Base-by-base conservation (phyloP, 2,888 invertebrate genomes). In the Tupiocoris notatus region DNA sequence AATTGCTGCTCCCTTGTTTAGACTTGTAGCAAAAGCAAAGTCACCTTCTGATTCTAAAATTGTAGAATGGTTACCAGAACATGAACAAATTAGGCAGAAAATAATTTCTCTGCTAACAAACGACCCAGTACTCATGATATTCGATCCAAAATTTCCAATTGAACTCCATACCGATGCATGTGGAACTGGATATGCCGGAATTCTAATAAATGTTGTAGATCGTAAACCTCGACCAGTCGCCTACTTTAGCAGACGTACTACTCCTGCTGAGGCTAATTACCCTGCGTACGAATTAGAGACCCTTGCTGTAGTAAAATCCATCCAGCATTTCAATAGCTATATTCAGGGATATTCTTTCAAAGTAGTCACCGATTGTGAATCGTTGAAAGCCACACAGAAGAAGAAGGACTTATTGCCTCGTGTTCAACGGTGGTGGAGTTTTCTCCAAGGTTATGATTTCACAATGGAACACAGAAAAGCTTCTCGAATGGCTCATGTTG, bases 1-100 rank as follows among this genome's bases (percentile, higher is more conserved):
- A n/a, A n/a, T n/a, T n/a, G n/a, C n/a, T n/a, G n/a, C n/a, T n/a
- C 70, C 70, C 17, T 59, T 70, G 12, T 70, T 39, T 23, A 63
- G 22, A 18, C 63, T 63, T 12, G 22, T 63, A 3, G 22, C 63
- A 7, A 22, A 7, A 21, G 18, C 63, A 3, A 63, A 63, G 18
- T 63, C n/a, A n/a, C n/a, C 63, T n/a, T 7, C 7, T 63, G 63
- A 59, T n/a, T 12, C 59, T n/a, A 59, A 59, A 18, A 6, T 59
- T 12, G 59, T 59, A 18, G 18, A 59, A 6, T 59, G 54, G n/a
- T n/a, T n/a, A n/a, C n/a, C n/a, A n/a, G 54, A 54, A 12, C 54
- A 54, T 54, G 54, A 54, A 12, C 54, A 54, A 9, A 12, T 54
- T 54, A 54, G 54, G 12, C 54, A 54, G 12, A 54, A 54, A 12